These are phyloP conservation scores for Pardosa pseudoannulata DNA, from an alignment of 2,888 invertebrate species.

Conservation along the genomic window DNA sequence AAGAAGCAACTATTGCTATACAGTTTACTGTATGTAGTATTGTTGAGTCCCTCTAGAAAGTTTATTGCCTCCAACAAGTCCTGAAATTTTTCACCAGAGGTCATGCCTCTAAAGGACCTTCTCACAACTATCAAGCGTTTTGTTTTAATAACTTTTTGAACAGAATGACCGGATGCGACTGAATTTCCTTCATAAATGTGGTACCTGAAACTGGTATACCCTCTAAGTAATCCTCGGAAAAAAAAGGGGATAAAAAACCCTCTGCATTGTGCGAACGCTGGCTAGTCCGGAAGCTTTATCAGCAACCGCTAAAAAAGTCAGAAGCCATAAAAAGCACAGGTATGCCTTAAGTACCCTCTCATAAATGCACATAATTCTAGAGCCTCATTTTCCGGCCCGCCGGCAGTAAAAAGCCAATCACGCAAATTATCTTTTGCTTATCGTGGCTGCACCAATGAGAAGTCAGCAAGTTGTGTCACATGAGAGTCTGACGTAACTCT, in stretches of 20 bases:
- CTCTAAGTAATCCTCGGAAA: not conserved
- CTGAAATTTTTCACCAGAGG: too few species aligned
- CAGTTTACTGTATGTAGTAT: too few species aligned
- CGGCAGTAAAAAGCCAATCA: constrained; percentile 65
- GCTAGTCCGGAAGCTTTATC: constrained; percentile 9
- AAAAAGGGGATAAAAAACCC: not conserved
- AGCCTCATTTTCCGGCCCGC: constrained; percentile 48
- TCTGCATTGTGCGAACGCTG: not conserved
- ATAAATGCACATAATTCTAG: constrained; percentile 56
- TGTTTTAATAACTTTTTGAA: not conserved
- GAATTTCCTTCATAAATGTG: not conserved
- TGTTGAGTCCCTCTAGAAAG: too few species aligned
- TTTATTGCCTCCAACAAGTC: too few species aligned
- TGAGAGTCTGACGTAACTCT: not conserved
- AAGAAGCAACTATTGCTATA: too few species aligned
- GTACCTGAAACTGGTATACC: not conserved
- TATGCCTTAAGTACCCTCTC: constrained; percentile 23
- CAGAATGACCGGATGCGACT: not conserved
- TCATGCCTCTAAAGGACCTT: too few species aligned
- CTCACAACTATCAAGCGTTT: not conserved
- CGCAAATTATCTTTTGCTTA: constrained; percentile 63
- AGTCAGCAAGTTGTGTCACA: constrained; percentile 29
- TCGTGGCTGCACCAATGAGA: constrained; percentile 53
- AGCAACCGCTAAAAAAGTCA: not conserved
- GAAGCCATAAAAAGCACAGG: constrained; percentile 45